Percentiles rank a stretch among this genome's conserved stretches.
These are phyloP conservation scores for Cyprinus carpio DNA, from an alignment of 2,113 vertebrate species.

Conservation along the genomic window DNA sequence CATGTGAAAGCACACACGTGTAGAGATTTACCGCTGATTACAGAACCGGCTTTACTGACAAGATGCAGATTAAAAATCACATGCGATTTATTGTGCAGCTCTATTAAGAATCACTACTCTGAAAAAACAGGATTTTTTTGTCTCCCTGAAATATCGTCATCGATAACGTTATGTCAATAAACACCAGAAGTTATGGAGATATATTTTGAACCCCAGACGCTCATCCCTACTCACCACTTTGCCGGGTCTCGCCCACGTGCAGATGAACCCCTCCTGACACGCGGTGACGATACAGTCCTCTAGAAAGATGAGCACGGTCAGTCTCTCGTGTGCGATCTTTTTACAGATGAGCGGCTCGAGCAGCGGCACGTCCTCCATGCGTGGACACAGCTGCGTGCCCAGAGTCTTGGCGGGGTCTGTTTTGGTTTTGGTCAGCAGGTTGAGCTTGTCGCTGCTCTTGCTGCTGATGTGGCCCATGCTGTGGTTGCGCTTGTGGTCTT, in stretches of 20 bases:
- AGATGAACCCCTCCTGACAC: constrained; percentile 99
- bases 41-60: too few species aligned
- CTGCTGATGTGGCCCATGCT: constrained; percentile 99
- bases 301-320: constrained; percentile 98
- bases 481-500: constrained; percentile 99
- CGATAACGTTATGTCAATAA: too few species aligned
- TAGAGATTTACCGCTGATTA: too few species aligned
- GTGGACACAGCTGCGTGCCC: constrained; percentile 92
- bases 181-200: too few species aligned
- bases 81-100: too few species aligned
- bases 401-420: constrained; percentile 92
- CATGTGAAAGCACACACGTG: too few species aligned
- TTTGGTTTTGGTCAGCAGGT: constrained; percentile 83
- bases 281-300: constrained; percentile 99
- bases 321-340: constrained; percentile 98
- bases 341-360: constrained; percentile 99
- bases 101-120: too few species aligned
- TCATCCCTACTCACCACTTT: constrained; percentile 90
- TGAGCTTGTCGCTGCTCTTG: constrained; percentile 99
- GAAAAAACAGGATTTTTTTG: too few species aligned
- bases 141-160: too few species aligned
- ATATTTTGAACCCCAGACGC: too few species aligned
- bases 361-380: constrained; percentile 97
- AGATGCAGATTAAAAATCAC: too few species aligned
- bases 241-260: constrained; percentile 99